A percentile compares a stretch with the other conserved stretches of the same genome.
Evolutionary conservation across 2,888 invertebrate genomes (phyloP).

Genomic region (Eupithecia subfuscata): DNA sequence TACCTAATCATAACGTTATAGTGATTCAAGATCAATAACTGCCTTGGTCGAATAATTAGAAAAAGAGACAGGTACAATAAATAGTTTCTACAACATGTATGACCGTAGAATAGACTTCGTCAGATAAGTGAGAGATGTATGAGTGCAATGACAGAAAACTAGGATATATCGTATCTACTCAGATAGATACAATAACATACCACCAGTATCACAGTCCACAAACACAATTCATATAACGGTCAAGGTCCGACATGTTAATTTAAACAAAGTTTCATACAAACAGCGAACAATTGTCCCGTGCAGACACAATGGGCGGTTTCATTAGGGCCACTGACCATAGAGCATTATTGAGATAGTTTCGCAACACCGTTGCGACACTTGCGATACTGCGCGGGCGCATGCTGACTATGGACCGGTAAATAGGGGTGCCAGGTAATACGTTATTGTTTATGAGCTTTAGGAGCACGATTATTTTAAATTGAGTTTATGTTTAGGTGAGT

Average conservation of each 20-base stretch:
- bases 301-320: conserved; percentile 59
- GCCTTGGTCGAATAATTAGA: conserved; percentile 4
- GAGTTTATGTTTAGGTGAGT: conserved; percentile 8
- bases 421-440: conserved; percentile 31
- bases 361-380: conserved; percentile 59
- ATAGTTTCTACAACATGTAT: not conserved
- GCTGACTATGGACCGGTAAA: conserved; percentile 46
- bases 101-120: not conserved
- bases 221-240: conserved; percentile 23
- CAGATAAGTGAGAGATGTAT: not conserved
- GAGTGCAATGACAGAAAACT: not conserved
- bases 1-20: conserved; percentile 20
- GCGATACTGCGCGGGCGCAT: conserved; percentile 46
- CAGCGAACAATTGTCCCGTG: conserved; percentile 30
- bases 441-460: conserved; percentile 22
- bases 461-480: conserved; percentile 19
- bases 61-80: conserved; percentile 1
- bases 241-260: conserved; percentile 34
- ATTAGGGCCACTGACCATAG: conserved; percentile 63
- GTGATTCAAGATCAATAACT: conserved; percentile 6
- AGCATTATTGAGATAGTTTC: conserved; percentile 61
- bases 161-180: not conserved
- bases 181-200: not conserved
- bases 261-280: conserved; percentile 35
- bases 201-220: conserved; percentile 17